Conservation (phyloP, 2,888 invertebrate genomes). For the Drosophila mimetica region DNA sequence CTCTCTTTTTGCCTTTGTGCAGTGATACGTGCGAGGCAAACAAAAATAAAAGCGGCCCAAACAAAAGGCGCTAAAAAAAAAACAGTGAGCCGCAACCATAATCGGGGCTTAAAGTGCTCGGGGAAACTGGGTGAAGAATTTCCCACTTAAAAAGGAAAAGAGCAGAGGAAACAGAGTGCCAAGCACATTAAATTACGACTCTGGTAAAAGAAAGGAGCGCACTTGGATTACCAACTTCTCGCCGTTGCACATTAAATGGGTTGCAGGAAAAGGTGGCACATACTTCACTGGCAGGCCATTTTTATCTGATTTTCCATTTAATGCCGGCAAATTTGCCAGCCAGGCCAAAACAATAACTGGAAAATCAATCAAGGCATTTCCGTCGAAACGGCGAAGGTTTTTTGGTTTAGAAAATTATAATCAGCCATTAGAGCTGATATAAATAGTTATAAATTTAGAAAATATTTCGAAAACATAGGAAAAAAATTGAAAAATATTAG, state of each 20-base stretch:
- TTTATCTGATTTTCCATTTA: slow-evolving; percentile 68
- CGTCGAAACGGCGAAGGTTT: neutral
- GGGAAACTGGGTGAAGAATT: slow-evolving; percentile 35
- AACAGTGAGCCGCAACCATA: slow-evolving; percentile 35
- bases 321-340: slow-evolving; percentile 8
- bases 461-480: too few species aligned
- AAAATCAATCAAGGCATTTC: slow-evolving; percentile 38
- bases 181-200: slow-evolving; percentile 33
- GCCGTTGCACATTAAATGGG: slow-evolving; percentile 12
- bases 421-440: too few species aligned
- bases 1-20: slow-evolving; percentile 63
- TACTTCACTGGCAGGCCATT: slow-evolving; percentile 5
- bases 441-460: too few species aligned
- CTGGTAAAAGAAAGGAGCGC: slow-evolving; percentile 1
- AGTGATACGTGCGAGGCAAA: slow-evolving; percentile 69
- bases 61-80: slow-evolving; percentile 68
- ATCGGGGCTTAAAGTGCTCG: slow-evolving; percentile 48
- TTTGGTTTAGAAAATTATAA: too few species aligned
- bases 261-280: neutral
- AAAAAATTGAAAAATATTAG: too few species aligned
- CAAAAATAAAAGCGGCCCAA: slow-evolving; percentile 50
- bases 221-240: neutral
- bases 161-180: neutral
- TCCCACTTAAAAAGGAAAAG: slow-evolving; percentile 7
- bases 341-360: slow-evolving; percentile 2